phyloP scores from a whole-genome alignment of 2,888 invertebrate genomes.

The Ochlodes sylvanus region DNA sequence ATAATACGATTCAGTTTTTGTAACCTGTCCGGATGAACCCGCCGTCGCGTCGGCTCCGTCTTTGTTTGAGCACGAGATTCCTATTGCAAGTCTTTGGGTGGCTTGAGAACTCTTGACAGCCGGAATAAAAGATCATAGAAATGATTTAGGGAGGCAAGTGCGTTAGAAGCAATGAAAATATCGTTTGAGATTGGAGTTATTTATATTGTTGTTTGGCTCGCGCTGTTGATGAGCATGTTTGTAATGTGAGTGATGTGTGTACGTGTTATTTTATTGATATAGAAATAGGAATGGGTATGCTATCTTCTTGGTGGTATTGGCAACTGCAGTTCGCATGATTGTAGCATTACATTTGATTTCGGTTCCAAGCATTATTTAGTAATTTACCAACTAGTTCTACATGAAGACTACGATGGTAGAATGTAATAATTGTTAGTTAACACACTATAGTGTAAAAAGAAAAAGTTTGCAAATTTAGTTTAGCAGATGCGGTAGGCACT shows the following conservation, averaged over 20 bases:
- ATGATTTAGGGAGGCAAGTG: slow-evolving; percentile 42
- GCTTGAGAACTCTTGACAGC: slow-evolving; percentile 51
- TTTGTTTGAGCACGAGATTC: slow-evolving; percentile 57
- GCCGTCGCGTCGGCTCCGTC: slow-evolving; percentile 47
- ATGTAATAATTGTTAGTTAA: too few relatives aligned
- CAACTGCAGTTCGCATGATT: too few relatives aligned
- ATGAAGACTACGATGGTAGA: too few relatives aligned
- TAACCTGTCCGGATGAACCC: slow-evolving; percentile 47
- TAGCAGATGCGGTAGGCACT: too few relatives aligned
- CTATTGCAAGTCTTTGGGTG: slow-evolving; percentile 46
- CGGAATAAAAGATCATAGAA: slow-evolving; percentile 50
- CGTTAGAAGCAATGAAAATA: slow-evolving; percentile 62
- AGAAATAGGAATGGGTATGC: too few relatives aligned
- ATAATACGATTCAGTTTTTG: slow-evolving; percentile 68
- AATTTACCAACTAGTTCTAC: too few relatives aligned
- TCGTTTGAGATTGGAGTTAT: slow-evolving; percentile 24
- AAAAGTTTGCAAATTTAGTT: too few relatives aligned
- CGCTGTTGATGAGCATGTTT: slow-evolving; percentile 12
- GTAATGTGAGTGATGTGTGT: neutral
- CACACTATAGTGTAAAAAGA: too few relatives aligned
- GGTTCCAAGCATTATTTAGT: too few relatives aligned
- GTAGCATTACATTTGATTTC: too few relatives aligned
- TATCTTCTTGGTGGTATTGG: too few relatives aligned
- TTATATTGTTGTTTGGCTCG: slow-evolving; percentile 15
- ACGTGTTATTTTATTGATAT: neutral